These are phyloP conservation scores for Phycodurus eques DNA, from an alignment of 2,113 vertebrate genomes.

Conservation along the genomic window DNA sequence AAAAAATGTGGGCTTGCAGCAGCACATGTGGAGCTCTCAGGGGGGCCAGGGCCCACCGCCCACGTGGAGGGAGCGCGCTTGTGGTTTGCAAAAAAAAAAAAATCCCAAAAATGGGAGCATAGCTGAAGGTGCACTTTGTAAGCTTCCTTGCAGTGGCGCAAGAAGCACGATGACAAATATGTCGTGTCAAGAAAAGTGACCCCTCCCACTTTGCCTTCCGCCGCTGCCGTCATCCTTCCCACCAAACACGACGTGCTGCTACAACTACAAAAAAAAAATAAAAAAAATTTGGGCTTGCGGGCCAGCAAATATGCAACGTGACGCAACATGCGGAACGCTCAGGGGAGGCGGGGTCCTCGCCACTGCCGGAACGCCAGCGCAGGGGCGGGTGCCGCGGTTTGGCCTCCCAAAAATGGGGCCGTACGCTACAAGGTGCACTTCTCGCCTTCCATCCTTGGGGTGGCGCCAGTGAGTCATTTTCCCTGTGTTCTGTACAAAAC, in stretches of 20 bases:
- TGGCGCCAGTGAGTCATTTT: neutral
- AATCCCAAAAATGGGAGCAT: neutral
- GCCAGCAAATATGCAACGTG: conserved; percentile 71
- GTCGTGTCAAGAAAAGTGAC: too few species aligned
- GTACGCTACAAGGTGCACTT: neutral
- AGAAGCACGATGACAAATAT: neutral
- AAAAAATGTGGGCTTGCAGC: too few species aligned
- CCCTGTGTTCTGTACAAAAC: neutral
- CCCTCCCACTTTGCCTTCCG: conserved; percentile 41
- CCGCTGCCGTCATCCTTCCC: conserved; percentile 39
- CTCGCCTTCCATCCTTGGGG: neutral
- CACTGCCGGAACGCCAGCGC: conserved; percentile 10
- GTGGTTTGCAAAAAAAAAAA: neutral
- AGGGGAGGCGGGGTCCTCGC: conserved; percentile 23
- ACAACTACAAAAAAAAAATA: conserved; percentile 34
- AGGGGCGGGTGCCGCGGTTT: neutral
- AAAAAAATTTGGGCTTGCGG: conserved; percentile 47
- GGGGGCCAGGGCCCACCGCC: too few species aligned
- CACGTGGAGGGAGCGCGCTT: neutral
- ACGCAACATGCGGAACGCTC: conserved; percentile 12
- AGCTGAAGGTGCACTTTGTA: too few species aligned
- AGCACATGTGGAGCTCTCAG: neutral
- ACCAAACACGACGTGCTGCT: conserved; percentile 74
- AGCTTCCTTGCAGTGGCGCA: conserved; percentile 5
- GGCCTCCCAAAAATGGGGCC: neutral